Conservation (phyloP, 2,888 invertebrate genomes). For the Polyommatus icarus region DNA sequence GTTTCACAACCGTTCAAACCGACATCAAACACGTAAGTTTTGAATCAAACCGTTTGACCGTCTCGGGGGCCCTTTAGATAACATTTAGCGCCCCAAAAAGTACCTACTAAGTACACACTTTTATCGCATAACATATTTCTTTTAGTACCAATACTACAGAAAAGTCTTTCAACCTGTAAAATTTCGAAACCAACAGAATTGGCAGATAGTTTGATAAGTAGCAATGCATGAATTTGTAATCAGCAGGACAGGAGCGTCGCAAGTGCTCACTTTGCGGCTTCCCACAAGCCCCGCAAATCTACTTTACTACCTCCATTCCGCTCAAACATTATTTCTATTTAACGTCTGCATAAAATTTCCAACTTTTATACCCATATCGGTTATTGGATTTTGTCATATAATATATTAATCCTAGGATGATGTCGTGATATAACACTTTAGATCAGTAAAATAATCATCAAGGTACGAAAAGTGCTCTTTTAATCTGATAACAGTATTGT, state of each 20-base stretch:
- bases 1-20: too few species aligned
- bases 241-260: slow-evolving; percentile 17
- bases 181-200: background rate
- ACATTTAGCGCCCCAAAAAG: too few species aligned
- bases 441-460: background rate
- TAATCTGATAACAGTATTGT: too few species aligned
- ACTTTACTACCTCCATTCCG: slow-evolving; percentile 16
- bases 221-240: slow-evolving; percentile 25
- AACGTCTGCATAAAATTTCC: slow-evolving; percentile 14
- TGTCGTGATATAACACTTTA: too few species aligned
- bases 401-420: too few species aligned
- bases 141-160: background rate
- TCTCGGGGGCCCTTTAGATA: too few species aligned
- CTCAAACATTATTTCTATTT: slow-evolving; percentile 22
- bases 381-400: slow-evolving; percentile 6
- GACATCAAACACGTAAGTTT: too few species aligned
- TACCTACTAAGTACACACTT: too few species aligned
- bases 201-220: background rate
- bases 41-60: too few species aligned
- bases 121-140: too few species aligned
- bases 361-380: background rate
- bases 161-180: background rate
- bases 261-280: slow-evolving; percentile 27
- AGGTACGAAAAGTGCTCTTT: background rate
- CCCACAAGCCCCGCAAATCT: slow-evolving; percentile 22